Percentiles rank a stretch among this genome's conserved stretches.
These are phyloP conservation scores for Fukomys damarensis DNA, from an alignment of 2,113 vertebrate species.

Conservation along the genomic window DNA sequence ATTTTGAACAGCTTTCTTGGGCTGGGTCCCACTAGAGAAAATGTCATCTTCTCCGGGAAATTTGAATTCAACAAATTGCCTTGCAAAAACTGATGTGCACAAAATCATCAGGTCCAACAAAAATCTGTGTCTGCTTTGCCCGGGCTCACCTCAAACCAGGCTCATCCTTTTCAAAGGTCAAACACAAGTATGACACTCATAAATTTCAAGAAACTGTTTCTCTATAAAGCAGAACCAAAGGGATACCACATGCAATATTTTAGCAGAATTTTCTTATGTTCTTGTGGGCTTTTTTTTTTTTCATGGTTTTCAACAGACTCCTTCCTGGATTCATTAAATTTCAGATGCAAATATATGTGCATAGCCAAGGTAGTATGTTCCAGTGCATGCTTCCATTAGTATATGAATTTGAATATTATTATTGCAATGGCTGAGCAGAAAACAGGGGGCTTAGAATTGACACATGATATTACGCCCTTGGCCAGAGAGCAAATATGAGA, in stretches of 20 bases:
- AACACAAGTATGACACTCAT: neutral
- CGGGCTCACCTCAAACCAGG: neutral
- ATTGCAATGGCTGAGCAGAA: neutral
- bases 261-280: neutral
- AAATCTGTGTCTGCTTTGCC: neutral
- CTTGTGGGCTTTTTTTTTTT: neutral
- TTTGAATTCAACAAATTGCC: neutral
- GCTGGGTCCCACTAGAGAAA: slow-evolving; percentile 42
- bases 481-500: neutral
- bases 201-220: neutral
- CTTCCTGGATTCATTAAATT: slow-evolving; percentile 4
- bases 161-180: neutral
- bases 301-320: neutral
- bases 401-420: neutral
- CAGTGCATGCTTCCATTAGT: neutral
- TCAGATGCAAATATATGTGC: neutral
- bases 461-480: neutral
- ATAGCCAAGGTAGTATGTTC: neutral
- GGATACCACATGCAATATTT: neutral
- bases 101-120: neutral
- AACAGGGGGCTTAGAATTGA: neutral
- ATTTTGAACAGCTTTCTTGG: slow-evolving; percentile 61
- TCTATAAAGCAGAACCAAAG: neutral
- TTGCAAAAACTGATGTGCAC: neutral
- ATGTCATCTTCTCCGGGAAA: slow-evolving; percentile 62